Evolutionary conservation across 2,888 invertebrate genomes (phyloP).

Genomic region (Polydrusus tereticollis): DNA sequence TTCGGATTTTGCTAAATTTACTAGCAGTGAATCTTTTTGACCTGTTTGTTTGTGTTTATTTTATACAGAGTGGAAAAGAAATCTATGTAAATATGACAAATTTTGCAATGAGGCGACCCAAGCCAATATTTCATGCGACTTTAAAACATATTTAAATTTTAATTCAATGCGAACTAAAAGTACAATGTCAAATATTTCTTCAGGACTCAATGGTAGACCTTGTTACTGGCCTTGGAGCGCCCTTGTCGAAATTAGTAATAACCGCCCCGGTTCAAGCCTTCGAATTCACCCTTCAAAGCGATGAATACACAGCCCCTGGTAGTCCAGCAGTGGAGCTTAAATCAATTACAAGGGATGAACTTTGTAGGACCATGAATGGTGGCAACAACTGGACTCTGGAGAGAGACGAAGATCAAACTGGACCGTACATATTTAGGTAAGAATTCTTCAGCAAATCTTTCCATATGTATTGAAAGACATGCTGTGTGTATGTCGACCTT

Average conservation of each 20-base stretch:
- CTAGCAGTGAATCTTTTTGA: too few species aligned
- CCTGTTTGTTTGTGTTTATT: too few species aligned
- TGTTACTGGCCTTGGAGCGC: conserved; percentile 78
- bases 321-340: conserved; percentile 73
- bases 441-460: not conserved
- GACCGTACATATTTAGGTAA: conserved; percentile 80
- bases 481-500: too few species aligned
- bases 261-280: conserved; percentile 79
- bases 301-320: conserved; percentile 77
- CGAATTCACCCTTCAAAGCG: conserved; percentile 76
- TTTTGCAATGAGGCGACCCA: too few species aligned
- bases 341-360: conserved; percentile 74
- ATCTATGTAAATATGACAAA: too few species aligned
- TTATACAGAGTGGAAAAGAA: too few species aligned
- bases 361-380: conserved; percentile 72
- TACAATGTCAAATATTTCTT: not conserved
- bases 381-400: conserved; percentile 80
- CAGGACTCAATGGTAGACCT: conserved; percentile 80
- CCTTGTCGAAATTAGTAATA: conserved; percentile 78
- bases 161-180: not conserved
- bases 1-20: too few species aligned
- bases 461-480: too few species aligned
- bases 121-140: too few species aligned
- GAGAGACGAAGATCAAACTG: conserved; percentile 82
- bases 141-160: too few species aligned